Base-by-base conservation (phyloP, 2,797 vertebrate species). In the Masticophis lateralis region DNA sequence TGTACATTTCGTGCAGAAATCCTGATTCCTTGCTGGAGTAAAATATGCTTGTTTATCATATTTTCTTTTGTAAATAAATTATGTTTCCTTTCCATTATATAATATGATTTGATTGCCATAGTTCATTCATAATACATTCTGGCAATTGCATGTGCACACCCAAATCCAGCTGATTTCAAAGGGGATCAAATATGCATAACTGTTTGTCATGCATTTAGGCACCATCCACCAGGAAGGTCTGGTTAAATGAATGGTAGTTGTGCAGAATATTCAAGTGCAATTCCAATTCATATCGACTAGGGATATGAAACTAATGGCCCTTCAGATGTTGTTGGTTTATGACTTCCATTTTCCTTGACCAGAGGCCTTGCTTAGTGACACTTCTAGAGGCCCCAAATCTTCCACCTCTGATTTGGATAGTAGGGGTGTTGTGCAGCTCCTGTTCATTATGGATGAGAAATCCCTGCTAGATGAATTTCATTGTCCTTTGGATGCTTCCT, bases 11-110 rank as follows among this genome's bases (percentile, higher is more conserved):
- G 43, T 92, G 92, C 89, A 94, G 93, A 94, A 91, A 91, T 8
- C 32, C 8, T n/a, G 92, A 69, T 43, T 47, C 88, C 37, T 20
- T 91, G 69, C 6, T 57, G 90, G 66, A 83, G 87, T 86, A 32
- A 63, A 69, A 93, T 2, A 4, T 60, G 90, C 91, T 69, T 59
- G 28, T 94, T 96, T 66, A 90, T 86, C 43, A 12, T 37, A 20
- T 86, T 93, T 95, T 63, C 18, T 25, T 32, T 88, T 63, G 91
- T 93, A 87, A 56, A 53, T 95, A 96, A 93, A 14, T 1, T 5
- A 83, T 43, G 25, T 12, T 37, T n/a, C 47, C 59, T 32, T 53
- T 53, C 18, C 0, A 0, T 60, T 28, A 43, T 4, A 69, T 37
- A 89, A 87, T 11, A 56, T 27, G 57, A 43, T 89, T 89, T 37